These are phyloP conservation scores for Loxodonta africana DNA, from an alignment of 2,113 vertebrate species.

Conservation along the genomic window DNA sequence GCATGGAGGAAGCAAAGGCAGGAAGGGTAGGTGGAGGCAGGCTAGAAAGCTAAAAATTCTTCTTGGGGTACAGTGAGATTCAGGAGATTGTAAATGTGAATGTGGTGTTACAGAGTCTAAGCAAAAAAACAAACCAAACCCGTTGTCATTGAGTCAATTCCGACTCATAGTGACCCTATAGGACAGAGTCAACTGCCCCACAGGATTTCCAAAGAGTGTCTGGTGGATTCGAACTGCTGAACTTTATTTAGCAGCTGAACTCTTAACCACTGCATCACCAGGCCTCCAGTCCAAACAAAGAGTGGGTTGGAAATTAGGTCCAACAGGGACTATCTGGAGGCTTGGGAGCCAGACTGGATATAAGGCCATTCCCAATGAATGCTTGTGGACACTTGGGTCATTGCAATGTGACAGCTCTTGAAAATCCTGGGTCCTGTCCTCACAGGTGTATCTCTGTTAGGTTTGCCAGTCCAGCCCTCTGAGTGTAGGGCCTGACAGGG, in stretches of 20 bases:
- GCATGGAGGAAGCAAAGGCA: not conserved
- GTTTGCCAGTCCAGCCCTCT: not conserved
- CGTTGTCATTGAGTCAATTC: too few species aligned
- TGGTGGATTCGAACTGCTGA: too few species aligned
- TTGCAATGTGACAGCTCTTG: not conserved
- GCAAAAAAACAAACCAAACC: not conserved
- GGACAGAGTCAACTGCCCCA: too few species aligned
- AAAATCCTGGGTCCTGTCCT: not conserved
- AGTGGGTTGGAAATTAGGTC: not conserved
- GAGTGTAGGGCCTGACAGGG: not conserved
- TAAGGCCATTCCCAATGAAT: not conserved
- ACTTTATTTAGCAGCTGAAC: too few species aligned
- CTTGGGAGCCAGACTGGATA: too few species aligned
- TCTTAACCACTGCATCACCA: too few species aligned
- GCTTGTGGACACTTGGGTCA: not conserved
- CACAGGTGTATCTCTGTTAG: not conserved
- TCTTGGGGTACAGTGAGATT: not conserved
- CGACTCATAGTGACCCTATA: too few species aligned
- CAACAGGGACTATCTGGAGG: rapidly evolving
- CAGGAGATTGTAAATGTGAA: not conserved
- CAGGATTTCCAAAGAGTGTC: too few species aligned
- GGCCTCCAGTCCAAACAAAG: not conserved
- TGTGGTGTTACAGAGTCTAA: not conserved
- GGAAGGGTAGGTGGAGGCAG: not conserved
- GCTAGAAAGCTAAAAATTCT: not conserved